Percentiles rank a stretch among this genome's conserved stretches.
These are phyloP conservation scores for Pseudobourletiella spinata DNA, from an alignment of 1,140 invertebrate species.

Conservation along the genomic window DNA sequence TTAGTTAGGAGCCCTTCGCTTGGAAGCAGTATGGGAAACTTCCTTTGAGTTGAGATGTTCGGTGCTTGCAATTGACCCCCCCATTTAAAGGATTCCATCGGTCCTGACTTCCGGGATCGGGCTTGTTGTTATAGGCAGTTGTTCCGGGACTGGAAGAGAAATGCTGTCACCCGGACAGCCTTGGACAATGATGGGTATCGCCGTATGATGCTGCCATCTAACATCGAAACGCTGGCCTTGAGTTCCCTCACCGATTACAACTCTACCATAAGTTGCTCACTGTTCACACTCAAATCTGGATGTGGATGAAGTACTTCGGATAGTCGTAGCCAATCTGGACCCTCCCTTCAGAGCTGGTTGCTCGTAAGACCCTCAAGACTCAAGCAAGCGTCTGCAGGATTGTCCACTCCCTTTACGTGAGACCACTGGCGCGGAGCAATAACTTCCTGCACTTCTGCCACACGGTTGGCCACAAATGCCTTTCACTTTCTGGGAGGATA, in stretches of 20 bases:
- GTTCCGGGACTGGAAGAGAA: not conserved
- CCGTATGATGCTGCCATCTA: not conserved
- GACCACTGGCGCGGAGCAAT: constrained; percentile 7
- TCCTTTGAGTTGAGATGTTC: not conserved
- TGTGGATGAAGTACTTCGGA: not conserved
- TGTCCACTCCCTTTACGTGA: constrained; percentile 12
- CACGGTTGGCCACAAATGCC: constrained; percentile 25
- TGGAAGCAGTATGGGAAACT: constrained; percentile 13
- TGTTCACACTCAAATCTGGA: not conserved
- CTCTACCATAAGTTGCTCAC: not conserved
- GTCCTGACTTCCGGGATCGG: not conserved
- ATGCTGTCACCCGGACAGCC: not conserved
- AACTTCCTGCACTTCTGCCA: constrained; percentile 1
- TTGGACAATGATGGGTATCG: not conserved
- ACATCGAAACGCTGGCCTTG: too few species aligned
- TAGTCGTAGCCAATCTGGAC: constrained; percentile 1
- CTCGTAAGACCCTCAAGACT: not conserved
- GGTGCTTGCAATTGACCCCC: not conserved
- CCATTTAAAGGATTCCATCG: constrained; percentile 6
- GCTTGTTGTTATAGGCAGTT: too few species aligned
- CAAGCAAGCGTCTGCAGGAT: constrained; percentile 12
- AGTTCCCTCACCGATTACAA: not conserved
- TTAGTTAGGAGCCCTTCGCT: not conserved
- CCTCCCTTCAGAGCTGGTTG: constrained; percentile 9
- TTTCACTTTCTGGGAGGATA: constrained; percentile 21